Evolutionary conservation across 2,797 vertebrate species (phyloP).

Genomic region (Mus caroli): DNA sequence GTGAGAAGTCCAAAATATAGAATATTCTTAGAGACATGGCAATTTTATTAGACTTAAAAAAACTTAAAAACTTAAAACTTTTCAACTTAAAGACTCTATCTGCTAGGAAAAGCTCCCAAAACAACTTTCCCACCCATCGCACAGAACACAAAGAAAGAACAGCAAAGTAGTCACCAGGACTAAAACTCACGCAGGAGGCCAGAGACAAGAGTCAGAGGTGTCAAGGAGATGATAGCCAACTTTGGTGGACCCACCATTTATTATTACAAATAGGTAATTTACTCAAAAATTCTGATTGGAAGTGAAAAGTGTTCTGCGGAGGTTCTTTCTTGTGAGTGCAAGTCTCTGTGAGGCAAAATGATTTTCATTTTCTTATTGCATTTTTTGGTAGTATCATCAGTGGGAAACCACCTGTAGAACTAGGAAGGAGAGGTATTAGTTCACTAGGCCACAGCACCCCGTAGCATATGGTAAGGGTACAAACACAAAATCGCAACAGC

Average conservation of each 20-base stretch:
- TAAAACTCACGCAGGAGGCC: not conserved
- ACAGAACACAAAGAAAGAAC: constrained; percentile 1
- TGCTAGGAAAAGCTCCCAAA: not conserved
- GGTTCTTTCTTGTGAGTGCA: not conserved
- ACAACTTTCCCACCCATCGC: not conserved
- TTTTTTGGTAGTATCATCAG: not conserved
- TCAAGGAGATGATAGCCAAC: not conserved
- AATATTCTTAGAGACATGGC: not conserved
- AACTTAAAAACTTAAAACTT: no score
- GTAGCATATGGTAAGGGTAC: not conserved
- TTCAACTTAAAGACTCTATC: constrained; percentile 48
- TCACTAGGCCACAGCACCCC: rapidly evolving
- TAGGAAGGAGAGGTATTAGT: not conserved
- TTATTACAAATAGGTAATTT: not conserved
- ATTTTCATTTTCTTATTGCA: constrained; percentile 36
- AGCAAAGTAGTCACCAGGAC: not conserved
- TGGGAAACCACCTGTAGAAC: not conserved
- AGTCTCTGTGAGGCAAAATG: not conserved
- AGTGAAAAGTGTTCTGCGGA: not conserved
- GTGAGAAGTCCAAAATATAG: constrained; percentile 16
- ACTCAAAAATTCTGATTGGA: not conserved
- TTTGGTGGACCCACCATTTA: not conserved
- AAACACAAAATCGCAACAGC: not conserved
- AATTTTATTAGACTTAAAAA: constrained; percentile 59
- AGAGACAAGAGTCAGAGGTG: not conserved